These are phyloP conservation scores for Cotesia glomerata DNA, from an alignment of 1,140 invertebrate species.

Conservation along the genomic window DNA sequence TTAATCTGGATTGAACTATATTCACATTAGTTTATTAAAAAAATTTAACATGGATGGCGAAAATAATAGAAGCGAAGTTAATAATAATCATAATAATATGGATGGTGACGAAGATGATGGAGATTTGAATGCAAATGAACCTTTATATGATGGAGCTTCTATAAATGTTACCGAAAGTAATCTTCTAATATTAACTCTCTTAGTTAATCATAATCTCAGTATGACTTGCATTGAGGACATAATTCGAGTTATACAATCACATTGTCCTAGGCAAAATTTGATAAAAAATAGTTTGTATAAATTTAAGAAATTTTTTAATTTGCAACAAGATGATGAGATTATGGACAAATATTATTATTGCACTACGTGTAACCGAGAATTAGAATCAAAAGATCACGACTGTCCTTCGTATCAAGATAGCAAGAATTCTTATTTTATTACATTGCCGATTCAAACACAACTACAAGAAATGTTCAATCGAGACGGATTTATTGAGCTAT, in stretches of 20 bases:
- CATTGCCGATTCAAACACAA: too few relatives aligned
- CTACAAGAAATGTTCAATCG: too few relatives aligned
- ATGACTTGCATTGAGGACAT: conserved; percentile 15
- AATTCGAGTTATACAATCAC: conserved; percentile 9
- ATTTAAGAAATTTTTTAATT: conserved; percentile 24
- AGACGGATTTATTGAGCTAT: too few relatives aligned
- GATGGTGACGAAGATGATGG: too few relatives aligned
- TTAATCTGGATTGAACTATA: too few relatives aligned
- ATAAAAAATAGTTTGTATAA: too few relatives aligned
- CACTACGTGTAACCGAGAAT: neutral
- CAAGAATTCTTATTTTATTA: conserved; percentile 21
- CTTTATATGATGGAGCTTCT: conserved; percentile 11
- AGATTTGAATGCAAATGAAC: too few relatives aligned
- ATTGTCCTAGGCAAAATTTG: conserved; percentile 9
- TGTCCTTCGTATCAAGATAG: conserved; percentile 1
- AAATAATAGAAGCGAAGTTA: too few relatives aligned
- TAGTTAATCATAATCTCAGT: conserved; percentile 21
- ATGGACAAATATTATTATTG: conserved; percentile 19
- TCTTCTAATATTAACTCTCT: conserved; percentile 19
- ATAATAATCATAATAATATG: too few relatives aligned
- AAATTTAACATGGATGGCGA: too few relatives aligned
- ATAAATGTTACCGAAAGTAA: conserved; percentile 20
- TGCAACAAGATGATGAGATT: neutral
- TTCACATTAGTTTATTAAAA: too few relatives aligned
- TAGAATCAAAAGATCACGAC: neutral